A percentile compares a stretch with the other conserved stretches of the same genome.
Evolutionary conservation across 2,797 vertebrate species (phyloP).

Genomic region (Rhinogobio ventralis): DNA sequence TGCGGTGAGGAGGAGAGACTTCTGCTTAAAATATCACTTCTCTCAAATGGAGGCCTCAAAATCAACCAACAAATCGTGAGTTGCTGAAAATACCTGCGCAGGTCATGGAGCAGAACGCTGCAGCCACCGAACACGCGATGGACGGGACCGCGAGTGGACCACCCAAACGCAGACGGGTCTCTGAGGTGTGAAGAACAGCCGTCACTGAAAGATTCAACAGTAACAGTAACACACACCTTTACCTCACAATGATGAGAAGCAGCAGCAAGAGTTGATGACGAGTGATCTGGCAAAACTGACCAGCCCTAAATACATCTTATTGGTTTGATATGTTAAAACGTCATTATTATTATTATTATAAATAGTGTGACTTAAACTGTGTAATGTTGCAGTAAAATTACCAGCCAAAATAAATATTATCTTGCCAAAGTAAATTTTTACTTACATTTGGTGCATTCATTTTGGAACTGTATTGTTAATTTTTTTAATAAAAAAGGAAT

Average conservation of each 20-base stretch:
- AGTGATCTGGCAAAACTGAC: not conserved
- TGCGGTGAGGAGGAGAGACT: conserved; percentile 52
- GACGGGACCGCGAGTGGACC: conserved; percentile 5
- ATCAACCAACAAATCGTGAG: not conserved
- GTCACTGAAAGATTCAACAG: conserved; percentile 43
- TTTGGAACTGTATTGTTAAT: too few relatives aligned
- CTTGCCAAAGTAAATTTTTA: too few relatives aligned
- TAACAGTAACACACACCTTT: conserved; percentile 36
- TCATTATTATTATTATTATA: not conserved
- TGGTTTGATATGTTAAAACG: not conserved
- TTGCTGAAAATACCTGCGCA: conserved; percentile 16
- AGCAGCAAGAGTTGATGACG: not conserved
- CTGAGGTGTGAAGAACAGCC: conserved; percentile 32
- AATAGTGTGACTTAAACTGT: not conserved
- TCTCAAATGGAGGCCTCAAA: conserved; percentile 10
- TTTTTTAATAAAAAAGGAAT: too few relatives aligned
- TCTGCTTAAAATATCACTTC: conserved; percentile 59
- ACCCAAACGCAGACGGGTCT: conserved; percentile 5
- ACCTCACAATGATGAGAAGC: not conserved
- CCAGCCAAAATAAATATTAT: too few relatives aligned
- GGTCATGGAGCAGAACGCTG: not conserved
- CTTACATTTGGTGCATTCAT: too few relatives aligned
- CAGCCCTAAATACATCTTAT: not conserved
- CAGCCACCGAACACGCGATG: not conserved
- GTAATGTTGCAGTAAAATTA: too few relatives aligned